Evolutionary conservation across 2,888 invertebrate genomes (phyloP), one percentile per base, ranked within the genome.

Genomic region (Nomada fabriciana): DNA sequence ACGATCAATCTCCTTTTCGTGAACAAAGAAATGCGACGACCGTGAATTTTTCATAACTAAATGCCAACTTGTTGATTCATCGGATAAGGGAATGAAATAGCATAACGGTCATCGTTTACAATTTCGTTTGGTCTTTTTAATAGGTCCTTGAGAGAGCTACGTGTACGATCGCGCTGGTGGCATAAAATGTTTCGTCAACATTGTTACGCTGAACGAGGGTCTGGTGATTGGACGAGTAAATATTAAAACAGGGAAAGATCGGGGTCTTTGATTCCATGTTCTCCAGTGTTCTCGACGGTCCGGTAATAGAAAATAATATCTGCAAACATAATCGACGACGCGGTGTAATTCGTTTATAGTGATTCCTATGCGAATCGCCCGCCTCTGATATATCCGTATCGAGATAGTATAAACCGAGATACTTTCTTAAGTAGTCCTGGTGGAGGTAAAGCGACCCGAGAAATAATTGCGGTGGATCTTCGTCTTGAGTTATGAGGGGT

Each of bases 311-410:
- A 73, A 75, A 83, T 81, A 78, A 72, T 68, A 75, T 77, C 59
- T 42, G 69, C 71, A 80, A 85, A 76, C 73, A 78, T 55, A 20
- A 57, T 55, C 64, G 47, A 36, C 69, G 47, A 70, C 42, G 74
- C 29, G 73, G 69, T 76, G 86, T 80, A 77, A 88, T 83, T 84
- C 67, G 73, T 80, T 82, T 61, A 74, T 72, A 64, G 59, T 43
- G 59, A 61, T 81, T 70, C 20, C 59, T 67, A 61, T 61, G 65
- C 70, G 23, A 73, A 47, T 68, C 63, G 36, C 36, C 25, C 47
- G 18, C 4, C 43, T 47, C 43, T 71, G 65, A 70, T 59, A 29
- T 55, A 59, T 72, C 42, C 43, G 52, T 64, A 36, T 68, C 52
- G 23, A 13, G 63, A 59, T 53, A 78, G 60, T 60, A 50, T 43